Conservation (phyloP, 2,888 invertebrate genomes). For the Camptogramma bilineatum region DNA sequence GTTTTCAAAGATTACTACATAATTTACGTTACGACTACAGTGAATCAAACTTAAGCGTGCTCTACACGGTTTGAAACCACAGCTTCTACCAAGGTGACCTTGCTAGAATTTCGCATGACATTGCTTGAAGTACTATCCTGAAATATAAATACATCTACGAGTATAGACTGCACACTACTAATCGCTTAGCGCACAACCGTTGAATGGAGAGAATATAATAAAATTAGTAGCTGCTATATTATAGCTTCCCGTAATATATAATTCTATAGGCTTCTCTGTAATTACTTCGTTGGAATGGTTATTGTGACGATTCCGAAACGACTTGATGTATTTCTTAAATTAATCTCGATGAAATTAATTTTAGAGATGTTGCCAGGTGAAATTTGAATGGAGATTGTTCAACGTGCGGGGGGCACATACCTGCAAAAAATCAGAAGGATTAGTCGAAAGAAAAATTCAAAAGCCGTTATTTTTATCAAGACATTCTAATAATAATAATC, state of each 20-base stretch:
- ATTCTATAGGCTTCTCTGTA: slow-evolving; percentile 14
- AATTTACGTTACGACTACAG: background rate
- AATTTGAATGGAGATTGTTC: slow-evolving; percentile 3
- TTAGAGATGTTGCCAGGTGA: slow-evolving; percentile 5
- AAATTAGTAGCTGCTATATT: background rate
- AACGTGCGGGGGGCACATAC: too few relatives aligned
- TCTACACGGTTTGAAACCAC: too few relatives aligned
- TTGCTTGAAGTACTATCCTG: too few relatives aligned
- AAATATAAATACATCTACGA: too few relatives aligned
- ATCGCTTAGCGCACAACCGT: too few relatives aligned
- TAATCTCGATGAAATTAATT: slow-evolving; percentile 21
- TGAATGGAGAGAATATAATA: background rate
- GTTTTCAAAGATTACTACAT: too few relatives aligned
- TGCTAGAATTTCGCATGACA: too few relatives aligned
- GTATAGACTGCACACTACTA: too few relatives aligned
- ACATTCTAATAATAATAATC: background rate
- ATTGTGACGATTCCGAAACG: slow-evolving; percentile 27
- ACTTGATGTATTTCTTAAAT: slow-evolving; percentile 28
- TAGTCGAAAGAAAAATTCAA: too few relatives aligned
- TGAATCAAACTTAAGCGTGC: too few relatives aligned
- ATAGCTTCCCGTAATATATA: slow-evolving; percentile 11
- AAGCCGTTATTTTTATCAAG: background rate
- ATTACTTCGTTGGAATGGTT: slow-evolving; percentile 28
- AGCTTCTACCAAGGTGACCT: too few relatives aligned
- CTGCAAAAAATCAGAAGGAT: too few relatives aligned